These are phyloP conservation scores for Mythimna lalbum DNA, from an alignment of 2,888 invertebrate genomes.

Conservation along the genomic window DNA sequence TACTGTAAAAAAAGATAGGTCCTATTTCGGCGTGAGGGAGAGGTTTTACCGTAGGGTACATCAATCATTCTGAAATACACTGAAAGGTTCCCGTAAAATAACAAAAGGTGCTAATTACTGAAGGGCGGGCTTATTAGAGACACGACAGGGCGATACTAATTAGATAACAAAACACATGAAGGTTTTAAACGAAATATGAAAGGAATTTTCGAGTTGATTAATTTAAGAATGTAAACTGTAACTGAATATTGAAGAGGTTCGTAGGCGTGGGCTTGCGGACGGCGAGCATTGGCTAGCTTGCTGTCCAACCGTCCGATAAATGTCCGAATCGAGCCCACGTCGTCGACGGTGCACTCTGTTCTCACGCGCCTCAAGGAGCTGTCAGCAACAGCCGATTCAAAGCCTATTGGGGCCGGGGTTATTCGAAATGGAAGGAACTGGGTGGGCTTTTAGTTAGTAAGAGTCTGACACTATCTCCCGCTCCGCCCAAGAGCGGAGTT, in stretches of 20 bases:
- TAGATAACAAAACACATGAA: not conserved
- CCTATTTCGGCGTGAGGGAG: conserved; percentile 5
- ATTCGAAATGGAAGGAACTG: too few relatives aligned
- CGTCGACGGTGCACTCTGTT: too few relatives aligned
- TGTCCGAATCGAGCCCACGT: too few relatives aligned
- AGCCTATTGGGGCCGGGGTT: too few relatives aligned
- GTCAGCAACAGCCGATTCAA: too few relatives aligned
- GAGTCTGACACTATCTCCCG: too few relatives aligned
- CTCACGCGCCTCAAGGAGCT: too few relatives aligned
- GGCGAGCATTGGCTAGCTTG: too few relatives aligned
- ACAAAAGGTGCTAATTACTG: conserved; percentile 45
- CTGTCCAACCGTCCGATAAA: too few relatives aligned
- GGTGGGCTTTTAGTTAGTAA: too few relatives aligned
- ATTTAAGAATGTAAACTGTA: not conserved
- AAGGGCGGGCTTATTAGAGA: conserved; percentile 25
- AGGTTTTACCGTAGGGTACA: conserved; percentile 33
- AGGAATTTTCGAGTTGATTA: not conserved
- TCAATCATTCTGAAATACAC: conserved; percentile 54
- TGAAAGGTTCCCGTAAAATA: conserved; percentile 21
- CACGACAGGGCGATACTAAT: conserved; percentile 7
- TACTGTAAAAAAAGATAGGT: conserved; percentile 27
- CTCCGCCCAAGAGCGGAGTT: too few relatives aligned
- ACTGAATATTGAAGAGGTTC: not conserved
- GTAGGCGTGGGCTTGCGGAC: too few relatives aligned
- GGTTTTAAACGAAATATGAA: conserved; percentile 1